phyloP scores from a whole-genome alignment of 2,113 vertebrate species.

The Sinosuthora webbiana region DNA sequence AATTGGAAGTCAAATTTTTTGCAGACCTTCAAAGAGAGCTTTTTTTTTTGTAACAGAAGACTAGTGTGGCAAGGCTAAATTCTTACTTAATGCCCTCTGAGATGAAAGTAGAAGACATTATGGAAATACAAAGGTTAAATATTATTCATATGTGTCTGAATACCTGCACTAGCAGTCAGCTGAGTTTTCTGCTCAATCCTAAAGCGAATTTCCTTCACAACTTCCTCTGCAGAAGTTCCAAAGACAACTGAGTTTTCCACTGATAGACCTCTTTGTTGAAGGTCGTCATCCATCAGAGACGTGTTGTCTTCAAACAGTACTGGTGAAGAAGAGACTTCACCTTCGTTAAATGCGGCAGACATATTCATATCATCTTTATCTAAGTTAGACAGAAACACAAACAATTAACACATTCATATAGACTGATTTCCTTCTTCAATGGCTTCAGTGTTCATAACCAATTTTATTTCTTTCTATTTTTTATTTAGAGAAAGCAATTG shows the following conservation, averaged over 20 bases:
- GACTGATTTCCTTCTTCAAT: not conserved
- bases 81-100: not conserved
- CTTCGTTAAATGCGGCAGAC: not conserved
- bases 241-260: slow-evolving; percentile 76
- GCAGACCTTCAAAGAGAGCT: not conserved
- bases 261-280: slow-evolving; percentile 7
- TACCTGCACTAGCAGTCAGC: slow-evolving; percentile 96
- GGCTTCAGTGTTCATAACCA: not conserved
- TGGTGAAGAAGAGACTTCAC: slow-evolving; percentile 72
- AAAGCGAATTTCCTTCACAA: slow-evolving; percentile 95
- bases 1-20: not conserved
- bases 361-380: not conserved
- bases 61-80: not conserved
- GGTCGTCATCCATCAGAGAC: not conserved
- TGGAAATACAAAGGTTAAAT: not conserved
- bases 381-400: slow-evolving; percentile 34
- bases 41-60: not conserved
- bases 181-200: slow-evolving; percentile 92
- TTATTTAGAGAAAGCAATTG: not conserved
- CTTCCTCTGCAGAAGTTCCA: slow-evolving; percentile 89
- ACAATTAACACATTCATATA: not conserved
- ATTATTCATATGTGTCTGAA: not conserved
- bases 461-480: not conserved
- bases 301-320: slow-evolving; percentile 87
- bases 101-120: not conserved